Base-by-base conservation (phyloP, 2,797 vertebrate genomes). In the Leptoclinus maculatus region DNA sequence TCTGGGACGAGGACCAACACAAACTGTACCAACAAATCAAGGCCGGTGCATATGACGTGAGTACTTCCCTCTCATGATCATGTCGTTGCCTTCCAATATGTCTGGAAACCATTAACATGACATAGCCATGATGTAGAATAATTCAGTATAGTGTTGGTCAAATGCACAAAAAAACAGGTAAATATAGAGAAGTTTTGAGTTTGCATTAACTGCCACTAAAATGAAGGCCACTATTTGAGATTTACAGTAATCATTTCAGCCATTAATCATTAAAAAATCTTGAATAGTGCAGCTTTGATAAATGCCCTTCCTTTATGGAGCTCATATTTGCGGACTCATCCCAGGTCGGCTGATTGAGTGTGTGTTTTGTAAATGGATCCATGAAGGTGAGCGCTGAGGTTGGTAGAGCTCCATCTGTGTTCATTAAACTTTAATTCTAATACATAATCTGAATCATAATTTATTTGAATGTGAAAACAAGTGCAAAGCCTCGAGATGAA, bases 1-100 rank as follows among this genome's bases (percentile, higher is more conserved):
- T 99, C 91, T 99, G 98, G 98, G 98, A 99, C 1, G 98, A 99
- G 80, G 98, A 99, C 94, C 98, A 99, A 86, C 98, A 99, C 93
- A 98, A 98, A 87, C 95, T 99, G 54, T 99, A 99, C 93, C 98
- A 99, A 85, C 97, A 99, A 92, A 99, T 99, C 94, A 99, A 99
- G 93, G 98, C 98, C 0, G 98, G 98, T 5, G 98, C 98, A 83
- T 99, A 99, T 0, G 98, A 99, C 0, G 98, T 99, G 87, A 97
- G 97, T 96, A n/a, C 21, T 12, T 17, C 2, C 25, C 5, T 39
- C 17, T 34, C 11, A 27, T 41, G 17, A 27, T 47, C 12, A 10
- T 57, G 41, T 43, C 1, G 32, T 32, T 21, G 3, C 19, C n/a
- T 49, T 53, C 39, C 3, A 59, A 7, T 57, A 5, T 13, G 23